Percentiles rank a stretch among this genome's conserved stretches.
phyloP scores from a whole-genome alignment of 2,797 vertebrate species.

The Cirrhinus molitorella region DNA sequence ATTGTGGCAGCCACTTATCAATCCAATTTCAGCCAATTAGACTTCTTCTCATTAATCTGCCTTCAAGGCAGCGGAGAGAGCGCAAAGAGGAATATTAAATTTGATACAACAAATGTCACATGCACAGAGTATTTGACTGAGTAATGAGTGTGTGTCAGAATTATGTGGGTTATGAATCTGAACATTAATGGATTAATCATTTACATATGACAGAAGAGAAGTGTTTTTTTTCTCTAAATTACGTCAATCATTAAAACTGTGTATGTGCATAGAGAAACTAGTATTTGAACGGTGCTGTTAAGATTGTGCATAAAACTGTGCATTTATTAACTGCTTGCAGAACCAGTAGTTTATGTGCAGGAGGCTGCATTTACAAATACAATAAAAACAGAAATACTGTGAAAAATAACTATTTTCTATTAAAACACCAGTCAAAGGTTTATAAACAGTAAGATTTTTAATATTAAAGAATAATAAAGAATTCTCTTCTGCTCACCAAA shows the following conservation, averaged over 20 bases:
- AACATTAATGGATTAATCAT: constrained; percentile 35
- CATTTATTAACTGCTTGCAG: neutral
- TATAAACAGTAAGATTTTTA: too few relatives aligned
- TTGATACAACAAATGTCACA: constrained; percentile 42
- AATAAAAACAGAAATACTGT: too few relatives aligned
- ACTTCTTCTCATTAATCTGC: constrained; percentile 49
- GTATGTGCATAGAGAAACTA: neutral
- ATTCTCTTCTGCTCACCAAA: neutral
- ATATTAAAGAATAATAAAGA: neutral
- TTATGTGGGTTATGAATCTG: constrained; percentile 21
- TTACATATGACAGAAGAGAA: constrained; percentile 1
- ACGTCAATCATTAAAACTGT: neutral
- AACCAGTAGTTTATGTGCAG: neutral
- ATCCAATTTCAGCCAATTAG: constrained; percentile 51
- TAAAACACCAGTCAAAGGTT: too few relatives aligned
- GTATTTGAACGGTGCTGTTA: neutral
- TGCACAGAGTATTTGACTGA: constrained; percentile 18
- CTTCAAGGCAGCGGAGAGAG: constrained; percentile 33
- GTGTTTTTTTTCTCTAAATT: neutral
- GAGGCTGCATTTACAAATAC: too few relatives aligned
- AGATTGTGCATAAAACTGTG: neutral
- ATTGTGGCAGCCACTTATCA: constrained; percentile 34
- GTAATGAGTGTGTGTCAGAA: constrained; percentile 22
- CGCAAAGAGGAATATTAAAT: constrained; percentile 39
- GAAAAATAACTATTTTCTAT: too few relatives aligned